phyloP scores from a whole-genome alignment of 2,888 invertebrate genomes.

The Sturmia bella region DNA sequence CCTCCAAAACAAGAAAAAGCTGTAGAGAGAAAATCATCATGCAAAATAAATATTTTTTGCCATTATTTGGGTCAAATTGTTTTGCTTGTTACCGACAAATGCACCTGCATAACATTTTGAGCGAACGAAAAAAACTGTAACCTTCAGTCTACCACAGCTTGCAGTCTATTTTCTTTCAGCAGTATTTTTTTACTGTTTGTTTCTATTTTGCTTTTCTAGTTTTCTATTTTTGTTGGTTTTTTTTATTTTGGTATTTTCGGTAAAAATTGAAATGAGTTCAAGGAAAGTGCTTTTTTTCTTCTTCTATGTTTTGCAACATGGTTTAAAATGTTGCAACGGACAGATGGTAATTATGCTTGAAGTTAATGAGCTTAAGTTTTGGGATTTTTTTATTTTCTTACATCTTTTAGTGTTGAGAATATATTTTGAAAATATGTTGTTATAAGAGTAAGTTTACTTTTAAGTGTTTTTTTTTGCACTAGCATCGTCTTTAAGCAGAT shows the following conservation, averaged over 20 bases:
- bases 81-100: too few relatives aligned
- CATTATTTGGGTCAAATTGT: too few relatives aligned
- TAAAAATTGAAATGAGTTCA: slow-evolving; percentile 70
- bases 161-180: too few relatives aligned
- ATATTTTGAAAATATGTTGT: slow-evolving; percentile 29
- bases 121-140: too few relatives aligned
- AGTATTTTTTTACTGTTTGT: too few relatives aligned
- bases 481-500: slow-evolving; percentile 13
- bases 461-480: too few relatives aligned
- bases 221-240: neutral
- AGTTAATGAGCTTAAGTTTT: slow-evolving; percentile 57
- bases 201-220: too few relatives aligned
- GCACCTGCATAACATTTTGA: too few relatives aligned
- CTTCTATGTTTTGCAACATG: slow-evolving; percentile 9
- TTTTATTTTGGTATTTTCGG: slow-evolving; percentile 37
- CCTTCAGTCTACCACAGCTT: too few relatives aligned
- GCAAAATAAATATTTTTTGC: too few relatives aligned
- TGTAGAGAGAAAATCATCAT: too few relatives aligned
- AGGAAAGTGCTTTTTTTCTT: slow-evolving; percentile 63
- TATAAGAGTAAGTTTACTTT: slow-evolving; percentile 18
- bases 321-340: slow-evolving; percentile 59
- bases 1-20: too few relatives aligned
- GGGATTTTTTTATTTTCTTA: slow-evolving; percentile 1
- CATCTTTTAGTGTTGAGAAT: neutral
- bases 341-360: slow-evolving; percentile 73